Conservation (phyloP, 37 sponge, comb jelly and placozoan genomes). For the Dysidea cf. avara region DNA sequence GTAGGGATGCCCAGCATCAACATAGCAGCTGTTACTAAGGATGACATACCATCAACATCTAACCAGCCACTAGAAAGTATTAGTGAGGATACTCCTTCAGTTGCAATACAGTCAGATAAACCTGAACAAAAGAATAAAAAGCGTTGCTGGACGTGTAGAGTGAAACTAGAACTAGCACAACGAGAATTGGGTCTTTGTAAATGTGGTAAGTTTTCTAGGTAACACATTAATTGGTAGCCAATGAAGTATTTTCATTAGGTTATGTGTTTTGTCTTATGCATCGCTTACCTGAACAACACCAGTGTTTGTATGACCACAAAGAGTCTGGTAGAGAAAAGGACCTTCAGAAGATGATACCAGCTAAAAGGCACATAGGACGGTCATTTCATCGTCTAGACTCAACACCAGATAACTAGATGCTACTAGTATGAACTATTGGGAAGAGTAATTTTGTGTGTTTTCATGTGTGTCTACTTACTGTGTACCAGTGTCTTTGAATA, state of each 20-base stretch:
- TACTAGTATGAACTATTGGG: no score
- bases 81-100: background rate
- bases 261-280: conserved; percentile 77
- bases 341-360: conserved; percentile 64
- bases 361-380: conserved; percentile 72
- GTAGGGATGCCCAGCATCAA: background rate
- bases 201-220: conserved; percentile 60
- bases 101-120: conserved; percentile 28
- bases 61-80: background rate
- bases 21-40: background rate
- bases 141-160: conserved; percentile 69
- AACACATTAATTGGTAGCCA: no score
- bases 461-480: no score
- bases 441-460: no score
- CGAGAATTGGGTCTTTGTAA: conserved; percentile 68
- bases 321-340: conserved; percentile 72
- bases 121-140: conserved; percentile 74
- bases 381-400: conserved; percentile 87
- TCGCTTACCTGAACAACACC: conserved; percentile 83
- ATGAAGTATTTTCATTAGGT: conserved; percentile 15
- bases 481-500: no score
- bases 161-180: conserved; percentile 74
- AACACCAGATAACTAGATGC: conserved; percentile 38
- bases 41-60: no score
- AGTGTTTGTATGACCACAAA: conserved; percentile 75